A percentile compares a stretch with the other conserved stretches of the same genome.
Conservation (phyloP, 1,140 invertebrate genomes). For the Heliconius melpomene region DNA sequence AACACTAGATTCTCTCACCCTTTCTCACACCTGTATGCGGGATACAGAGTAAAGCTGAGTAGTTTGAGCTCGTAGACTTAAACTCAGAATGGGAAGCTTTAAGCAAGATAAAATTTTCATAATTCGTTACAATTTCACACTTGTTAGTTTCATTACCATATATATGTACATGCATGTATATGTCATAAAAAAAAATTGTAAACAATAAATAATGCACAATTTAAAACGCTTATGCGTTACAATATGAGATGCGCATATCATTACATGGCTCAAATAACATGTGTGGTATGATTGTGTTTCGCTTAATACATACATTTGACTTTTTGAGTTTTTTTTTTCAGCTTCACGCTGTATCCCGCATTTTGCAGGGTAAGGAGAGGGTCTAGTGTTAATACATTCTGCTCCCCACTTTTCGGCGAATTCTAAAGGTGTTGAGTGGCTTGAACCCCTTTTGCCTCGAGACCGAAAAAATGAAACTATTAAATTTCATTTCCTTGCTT, state of each 20-base stretch:
- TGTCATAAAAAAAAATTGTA: not conserved
- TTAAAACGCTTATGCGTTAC: not conserved
- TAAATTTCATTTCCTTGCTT: no score
- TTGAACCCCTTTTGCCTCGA: no score
- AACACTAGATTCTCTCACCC: no score
- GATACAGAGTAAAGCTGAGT: no score
- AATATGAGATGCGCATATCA: slow-evolving; percentile 2
- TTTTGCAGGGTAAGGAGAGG: no score
- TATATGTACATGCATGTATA: not conserved
- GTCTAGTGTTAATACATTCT: no score
- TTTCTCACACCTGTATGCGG: no score
- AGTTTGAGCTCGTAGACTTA: not conserved
- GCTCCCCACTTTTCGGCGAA: no score
- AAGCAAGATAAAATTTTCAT: not conserved
- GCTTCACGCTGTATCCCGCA: no score
- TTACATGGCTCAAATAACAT: not conserved
- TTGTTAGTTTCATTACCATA: not conserved
- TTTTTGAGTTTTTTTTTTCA: not conserved
- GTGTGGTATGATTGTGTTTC: not conserved
- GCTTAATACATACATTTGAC: not conserved
- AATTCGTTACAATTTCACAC: not conserved
- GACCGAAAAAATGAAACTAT: not conserved
- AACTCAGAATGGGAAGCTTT: not conserved
- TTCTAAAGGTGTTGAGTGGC: no score
- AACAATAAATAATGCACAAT: not conserved